Conservation (phyloP, 2,113 vertebrate genomes). For the Leucopsar rothschildi region DNA sequence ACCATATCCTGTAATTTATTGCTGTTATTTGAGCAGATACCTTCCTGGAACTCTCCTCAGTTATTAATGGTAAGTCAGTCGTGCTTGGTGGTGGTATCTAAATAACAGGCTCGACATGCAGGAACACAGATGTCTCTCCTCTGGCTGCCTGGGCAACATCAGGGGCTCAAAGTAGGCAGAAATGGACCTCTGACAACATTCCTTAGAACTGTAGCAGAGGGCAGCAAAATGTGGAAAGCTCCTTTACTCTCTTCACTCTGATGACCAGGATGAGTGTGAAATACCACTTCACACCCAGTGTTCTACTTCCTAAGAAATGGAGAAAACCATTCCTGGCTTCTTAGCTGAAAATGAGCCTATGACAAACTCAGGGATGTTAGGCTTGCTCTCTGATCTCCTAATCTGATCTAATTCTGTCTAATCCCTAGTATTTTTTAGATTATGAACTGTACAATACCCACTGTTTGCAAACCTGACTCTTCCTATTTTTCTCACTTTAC, state of each 20-base stretch:
- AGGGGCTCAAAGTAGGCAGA: not conserved
- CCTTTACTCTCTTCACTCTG: not conserved
- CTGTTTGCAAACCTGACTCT: not conserved
- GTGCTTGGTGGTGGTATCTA: not conserved
- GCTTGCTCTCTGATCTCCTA: not conserved
- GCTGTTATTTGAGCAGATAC: constrained; percentile 3
- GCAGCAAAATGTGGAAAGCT: not conserved
- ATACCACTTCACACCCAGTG: not conserved
- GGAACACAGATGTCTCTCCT: not conserved
- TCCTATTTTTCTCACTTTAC: not conserved
- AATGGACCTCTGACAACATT: not conserved
- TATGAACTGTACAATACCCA: not conserved
- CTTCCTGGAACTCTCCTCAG: constrained; percentile 23
- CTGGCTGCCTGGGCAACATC: not conserved
- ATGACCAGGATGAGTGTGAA: not conserved
- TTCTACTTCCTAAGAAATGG: not conserved
- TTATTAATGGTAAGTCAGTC: not conserved
- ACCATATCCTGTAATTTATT: not conserved
- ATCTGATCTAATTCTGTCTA: not conserved
- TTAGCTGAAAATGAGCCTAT: not conserved
- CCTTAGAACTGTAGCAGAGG: not conserved
- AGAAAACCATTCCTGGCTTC: not conserved
- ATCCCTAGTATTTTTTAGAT: not conserved
- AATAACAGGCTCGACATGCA: not conserved
- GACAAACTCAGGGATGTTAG: not conserved